Conservation (phyloP, 2,797 vertebrate species). For the Anguilla obscura region DNA sequence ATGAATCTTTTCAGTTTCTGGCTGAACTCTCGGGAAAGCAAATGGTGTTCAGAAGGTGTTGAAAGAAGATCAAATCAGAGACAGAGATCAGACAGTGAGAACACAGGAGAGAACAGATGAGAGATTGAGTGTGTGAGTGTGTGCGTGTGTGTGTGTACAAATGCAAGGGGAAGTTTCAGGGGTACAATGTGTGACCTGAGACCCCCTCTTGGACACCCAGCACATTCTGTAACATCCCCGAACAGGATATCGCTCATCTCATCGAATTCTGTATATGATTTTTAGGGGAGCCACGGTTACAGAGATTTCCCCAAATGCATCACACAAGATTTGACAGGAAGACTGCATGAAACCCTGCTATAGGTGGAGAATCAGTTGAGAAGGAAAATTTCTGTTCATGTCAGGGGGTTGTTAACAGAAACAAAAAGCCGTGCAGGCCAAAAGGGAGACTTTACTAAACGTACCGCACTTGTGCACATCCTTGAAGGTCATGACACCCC, state of each 20-base stretch:
- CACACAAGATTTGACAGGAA: neutral
- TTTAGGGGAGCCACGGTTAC: neutral
- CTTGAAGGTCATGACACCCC: neutral
- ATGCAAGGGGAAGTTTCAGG: slow-evolving; percentile 45
- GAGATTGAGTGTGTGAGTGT: slow-evolving; percentile 6
- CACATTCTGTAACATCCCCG: neutral
- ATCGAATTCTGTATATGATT: neutral
- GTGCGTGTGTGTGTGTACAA: slow-evolving; percentile 33
- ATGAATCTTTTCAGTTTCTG: slow-evolving; percentile 25
- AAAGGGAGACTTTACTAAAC: neutral
- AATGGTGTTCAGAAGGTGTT: neutral
- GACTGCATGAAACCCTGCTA: neutral
- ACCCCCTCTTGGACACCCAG: neutral
- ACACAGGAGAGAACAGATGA: slow-evolving; percentile 25
- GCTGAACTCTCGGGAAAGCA: neutral
- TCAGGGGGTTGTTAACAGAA: neutral
- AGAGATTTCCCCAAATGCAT: neutral
- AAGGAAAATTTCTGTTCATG: neutral
- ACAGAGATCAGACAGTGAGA: slow-evolving; percentile 37
- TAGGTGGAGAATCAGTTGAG: neutral
- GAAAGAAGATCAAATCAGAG: neutral
- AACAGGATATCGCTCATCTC: neutral
- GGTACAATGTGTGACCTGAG: slow-evolving; percentile 44
- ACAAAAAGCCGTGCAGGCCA: neutral
- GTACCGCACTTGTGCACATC: neutral